phyloP scores from a whole-genome alignment of 1,140 invertebrate genomes.

The Ruditapes philippinarum region DNA sequence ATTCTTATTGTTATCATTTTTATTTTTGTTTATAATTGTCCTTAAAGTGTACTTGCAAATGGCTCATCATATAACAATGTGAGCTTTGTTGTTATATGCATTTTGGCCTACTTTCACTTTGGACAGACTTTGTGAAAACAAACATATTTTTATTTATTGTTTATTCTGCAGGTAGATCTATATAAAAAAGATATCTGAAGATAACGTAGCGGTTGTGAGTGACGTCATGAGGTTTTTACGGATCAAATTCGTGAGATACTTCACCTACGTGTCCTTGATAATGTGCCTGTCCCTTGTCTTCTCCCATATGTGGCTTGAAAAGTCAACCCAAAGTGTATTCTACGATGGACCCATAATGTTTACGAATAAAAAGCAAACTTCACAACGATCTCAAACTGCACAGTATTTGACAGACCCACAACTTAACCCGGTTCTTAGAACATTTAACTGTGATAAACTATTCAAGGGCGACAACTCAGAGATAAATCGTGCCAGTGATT shows the following conservation, averaged over 20 bases:
- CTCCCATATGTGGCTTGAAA: background rate
- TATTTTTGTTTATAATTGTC: too few relatives aligned
- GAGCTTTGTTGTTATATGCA: too few relatives aligned
- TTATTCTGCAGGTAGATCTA: too few relatives aligned
- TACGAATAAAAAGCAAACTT: background rate
- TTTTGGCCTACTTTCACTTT: too few relatives aligned
- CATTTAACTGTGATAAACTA: conserved; percentile 15
- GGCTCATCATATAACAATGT: too few relatives aligned
- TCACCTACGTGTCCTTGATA: background rate
- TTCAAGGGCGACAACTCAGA: conserved; percentile 16
- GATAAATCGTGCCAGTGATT: background rate
- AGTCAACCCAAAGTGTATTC: background rate
- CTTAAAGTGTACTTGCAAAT: too few relatives aligned
- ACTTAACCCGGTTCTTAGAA: background rate
- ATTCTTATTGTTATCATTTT: too few relatives aligned
- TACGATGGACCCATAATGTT: conserved; percentile 15
- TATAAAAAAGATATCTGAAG: too few relatives aligned
- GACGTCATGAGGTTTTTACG: background rate
- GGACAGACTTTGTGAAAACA: too few relatives aligned
- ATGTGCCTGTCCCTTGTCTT: background rate
- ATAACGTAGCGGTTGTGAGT: too few relatives aligned
- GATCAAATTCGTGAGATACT: background rate
- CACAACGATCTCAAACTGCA: background rate
- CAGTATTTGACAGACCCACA: background rate
- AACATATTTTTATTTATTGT: too few relatives aligned